phyloP scores from a whole-genome alignment of 2,797 vertebrate genomes.

The Rhinichthys osculus region DNA sequence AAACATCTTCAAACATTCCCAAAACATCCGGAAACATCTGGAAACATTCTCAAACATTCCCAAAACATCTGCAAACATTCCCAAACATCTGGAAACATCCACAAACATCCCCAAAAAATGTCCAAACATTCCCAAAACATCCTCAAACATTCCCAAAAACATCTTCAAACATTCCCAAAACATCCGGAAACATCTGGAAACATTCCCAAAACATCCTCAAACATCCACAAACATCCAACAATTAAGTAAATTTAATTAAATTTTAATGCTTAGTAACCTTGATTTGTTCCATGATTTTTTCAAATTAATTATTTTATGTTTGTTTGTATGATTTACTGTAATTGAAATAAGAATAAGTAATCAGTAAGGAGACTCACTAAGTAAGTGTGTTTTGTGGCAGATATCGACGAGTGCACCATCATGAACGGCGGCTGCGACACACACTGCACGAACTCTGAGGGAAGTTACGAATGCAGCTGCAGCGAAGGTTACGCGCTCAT shows the following conservation, averaged over 20 bases:
- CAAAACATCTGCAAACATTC: too few relatives aligned
- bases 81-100: too few relatives aligned
- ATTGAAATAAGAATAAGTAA: too few relatives aligned
- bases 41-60: too few relatives aligned
- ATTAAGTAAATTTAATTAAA: neutral
- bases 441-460: slow-evolving; percentile 91
- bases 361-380: neutral
- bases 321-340: neutral
- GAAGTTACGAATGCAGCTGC: slow-evolving; percentile 92
- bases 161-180: too few relatives aligned
- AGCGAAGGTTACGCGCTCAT: slow-evolving; percentile 88
- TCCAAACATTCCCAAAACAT: too few relatives aligned
- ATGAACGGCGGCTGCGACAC: slow-evolving; percentile 92
- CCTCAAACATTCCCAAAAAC: too few relatives aligned
- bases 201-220: neutral
- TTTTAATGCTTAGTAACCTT: neutral
- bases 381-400: slow-evolving; percentile 67
- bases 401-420: slow-evolving; percentile 90
- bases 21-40: too few relatives aligned
- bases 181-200: too few relatives aligned
- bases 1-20: too few relatives aligned
- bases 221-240: neutral
- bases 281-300: neutral
- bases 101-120: too few relatives aligned
- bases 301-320: neutral